These are phyloP conservation scores for Ennomos quercinarius DNA, from an alignment of 2,888 invertebrate species.

Conservation along the genomic window DNA sequence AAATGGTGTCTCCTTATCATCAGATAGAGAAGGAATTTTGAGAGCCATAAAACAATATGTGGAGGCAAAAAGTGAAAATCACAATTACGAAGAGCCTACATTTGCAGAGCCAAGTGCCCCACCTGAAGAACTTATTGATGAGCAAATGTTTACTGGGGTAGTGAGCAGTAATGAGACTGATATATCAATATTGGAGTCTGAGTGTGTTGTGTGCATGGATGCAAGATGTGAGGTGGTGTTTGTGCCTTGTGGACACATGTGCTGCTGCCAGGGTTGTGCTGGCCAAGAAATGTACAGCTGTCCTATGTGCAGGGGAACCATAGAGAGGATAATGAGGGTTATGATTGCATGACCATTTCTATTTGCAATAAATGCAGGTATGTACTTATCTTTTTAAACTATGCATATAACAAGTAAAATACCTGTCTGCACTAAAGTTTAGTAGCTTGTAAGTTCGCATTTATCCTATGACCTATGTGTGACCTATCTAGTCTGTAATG, in stretches of 20 bases:
- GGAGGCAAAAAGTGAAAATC: constrained; percentile 63
- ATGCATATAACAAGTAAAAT: too few relatives aligned
- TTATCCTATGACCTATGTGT: too few relatives aligned
- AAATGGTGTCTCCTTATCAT: constrained; percentile 83
- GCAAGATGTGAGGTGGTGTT: constrained; percentile 89
- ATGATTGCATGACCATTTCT: constrained; percentile 77
- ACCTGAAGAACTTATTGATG: constrained; percentile 45
- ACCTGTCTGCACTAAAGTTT: too few relatives aligned
- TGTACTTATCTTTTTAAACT: not conserved
- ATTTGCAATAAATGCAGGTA: constrained; percentile 32
- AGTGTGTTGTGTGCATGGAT: constrained; percentile 95
- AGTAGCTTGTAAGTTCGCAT: too few relatives aligned
- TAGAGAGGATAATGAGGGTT: constrained; percentile 89
- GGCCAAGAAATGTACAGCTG: constrained; percentile 86
- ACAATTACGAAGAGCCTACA: constrained; percentile 48
- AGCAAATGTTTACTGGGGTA: constrained; percentile 64
- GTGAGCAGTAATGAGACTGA: constrained; percentile 60
- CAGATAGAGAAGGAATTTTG: constrained; percentile 87
- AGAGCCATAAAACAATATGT: constrained; percentile 87
- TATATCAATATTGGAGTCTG: constrained; percentile 75
- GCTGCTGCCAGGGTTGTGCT: constrained; percentile 91
- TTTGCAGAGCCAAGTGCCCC: constrained; percentile 60
- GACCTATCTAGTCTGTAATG: too few relatives aligned
- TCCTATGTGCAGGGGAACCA: constrained; percentile 91
- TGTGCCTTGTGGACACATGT: constrained; percentile 95